Conservation (phyloP, 2,797 vertebrate genomes). For the Crenichthys baileyi region DNA sequence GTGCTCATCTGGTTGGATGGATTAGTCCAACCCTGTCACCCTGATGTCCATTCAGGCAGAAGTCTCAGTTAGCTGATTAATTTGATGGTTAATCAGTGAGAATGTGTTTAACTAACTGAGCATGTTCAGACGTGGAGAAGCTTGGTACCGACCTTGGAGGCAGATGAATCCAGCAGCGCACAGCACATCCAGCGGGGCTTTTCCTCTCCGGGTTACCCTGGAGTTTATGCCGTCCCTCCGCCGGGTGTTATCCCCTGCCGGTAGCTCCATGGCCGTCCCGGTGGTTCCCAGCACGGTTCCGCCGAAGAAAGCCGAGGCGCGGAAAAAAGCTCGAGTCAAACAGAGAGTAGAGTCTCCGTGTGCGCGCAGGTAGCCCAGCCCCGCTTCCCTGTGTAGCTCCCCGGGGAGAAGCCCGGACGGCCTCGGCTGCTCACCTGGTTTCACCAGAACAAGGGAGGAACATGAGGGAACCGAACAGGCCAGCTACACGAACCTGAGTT, state of each 20-base stretch:
- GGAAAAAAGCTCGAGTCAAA: constrained; percentile 18
- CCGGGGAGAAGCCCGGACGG: constrained; percentile 19
- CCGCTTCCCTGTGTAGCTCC: constrained; percentile 45
- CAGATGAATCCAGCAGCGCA: constrained; percentile 61
- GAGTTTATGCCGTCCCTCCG: constrained; percentile 46
- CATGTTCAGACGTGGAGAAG: background rate
- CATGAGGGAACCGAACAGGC: constrained; percentile 49
- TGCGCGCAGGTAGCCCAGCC: constrained; percentile 49
- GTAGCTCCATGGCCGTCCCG: constrained; percentile 67
- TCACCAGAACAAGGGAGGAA: constrained; percentile 22
- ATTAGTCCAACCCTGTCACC: background rate
- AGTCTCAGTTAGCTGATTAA: background rate
- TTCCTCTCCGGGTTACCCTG: constrained; percentile 38
- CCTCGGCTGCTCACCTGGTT: constrained; percentile 51
- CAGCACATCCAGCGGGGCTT: constrained; percentile 31
- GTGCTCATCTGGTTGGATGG: background rate
- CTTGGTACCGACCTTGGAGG: constrained; percentile 73
- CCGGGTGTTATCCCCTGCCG: constrained; percentile 27
- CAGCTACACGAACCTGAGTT: constrained; percentile 28
- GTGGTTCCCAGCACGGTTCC: constrained; percentile 30
- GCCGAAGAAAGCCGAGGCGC: constrained; percentile 16
- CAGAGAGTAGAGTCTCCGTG: constrained; percentile 23
- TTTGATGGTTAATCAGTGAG: constrained; percentile 5
- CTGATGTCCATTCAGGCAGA: background rate
- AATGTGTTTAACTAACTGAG: background rate